Conservation (phyloP, 1,140 invertebrate species). For the Meteorus sp. region DNA sequence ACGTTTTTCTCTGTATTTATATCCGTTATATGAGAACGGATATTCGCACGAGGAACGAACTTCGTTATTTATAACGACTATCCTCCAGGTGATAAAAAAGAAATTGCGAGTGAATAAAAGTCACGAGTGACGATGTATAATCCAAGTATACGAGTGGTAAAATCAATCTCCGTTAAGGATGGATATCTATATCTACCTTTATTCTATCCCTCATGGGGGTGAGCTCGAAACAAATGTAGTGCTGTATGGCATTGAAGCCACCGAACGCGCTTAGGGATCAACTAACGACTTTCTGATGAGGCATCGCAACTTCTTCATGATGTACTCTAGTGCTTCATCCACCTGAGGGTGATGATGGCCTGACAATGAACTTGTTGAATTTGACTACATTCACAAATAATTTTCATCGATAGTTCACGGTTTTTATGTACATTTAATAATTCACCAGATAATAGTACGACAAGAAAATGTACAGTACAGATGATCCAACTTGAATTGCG, state of each 20-base stretch:
- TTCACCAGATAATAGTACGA: slow-evolving; percentile 1
- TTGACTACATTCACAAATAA: too few species aligned
- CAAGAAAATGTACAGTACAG: too few species aligned
- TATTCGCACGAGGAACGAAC: neutral
- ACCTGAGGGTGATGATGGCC: neutral
- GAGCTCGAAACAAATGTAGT: neutral
- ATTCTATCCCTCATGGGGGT: neutral
- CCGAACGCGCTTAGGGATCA: slow-evolving; percentile 13
- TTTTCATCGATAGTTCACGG: too few species aligned
- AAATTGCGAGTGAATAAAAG: neutral
- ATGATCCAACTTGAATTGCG: too few species aligned
- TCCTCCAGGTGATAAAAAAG: too few species aligned
- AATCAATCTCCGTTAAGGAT: slow-evolving; percentile 4
- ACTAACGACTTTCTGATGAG: slow-evolving; percentile 58
- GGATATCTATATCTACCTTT: neutral
- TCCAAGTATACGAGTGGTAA: neutral
- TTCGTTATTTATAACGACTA: slow-evolving; percentile 14
- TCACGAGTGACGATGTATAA: neutral
- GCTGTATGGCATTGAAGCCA: neutral
- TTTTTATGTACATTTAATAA: too few species aligned
- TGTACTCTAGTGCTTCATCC: slow-evolving; percentile 37
- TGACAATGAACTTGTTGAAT: too few species aligned
- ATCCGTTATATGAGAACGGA: neutral
- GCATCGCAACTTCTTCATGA: slow-evolving; percentile 50
- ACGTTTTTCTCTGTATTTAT: slow-evolving; percentile 1